These are phyloP conservation scores for Clarias batrachus DNA, from an alignment of 2,113 vertebrate species.

Conservation along the genomic window DNA sequence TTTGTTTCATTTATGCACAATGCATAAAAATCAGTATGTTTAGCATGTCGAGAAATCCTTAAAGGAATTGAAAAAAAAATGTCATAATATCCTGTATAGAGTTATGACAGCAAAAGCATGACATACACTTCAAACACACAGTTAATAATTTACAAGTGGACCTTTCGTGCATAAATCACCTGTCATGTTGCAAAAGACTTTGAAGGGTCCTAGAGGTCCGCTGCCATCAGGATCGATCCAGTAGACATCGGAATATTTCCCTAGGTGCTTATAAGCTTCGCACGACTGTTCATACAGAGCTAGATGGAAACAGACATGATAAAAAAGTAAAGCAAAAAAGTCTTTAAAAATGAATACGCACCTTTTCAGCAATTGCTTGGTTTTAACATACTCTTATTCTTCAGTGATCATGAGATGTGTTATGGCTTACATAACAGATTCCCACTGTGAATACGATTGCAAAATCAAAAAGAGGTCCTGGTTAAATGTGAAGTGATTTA, in stretches of 20 bases:
- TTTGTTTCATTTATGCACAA: background rate
- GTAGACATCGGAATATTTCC: conserved; percentile 88
- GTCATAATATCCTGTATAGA: background rate
- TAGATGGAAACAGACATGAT: conserved; percentile 54
- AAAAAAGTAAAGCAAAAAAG: background rate
- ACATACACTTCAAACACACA: background rate
- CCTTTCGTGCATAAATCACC: conserved; percentile 72
- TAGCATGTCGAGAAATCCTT: background rate
- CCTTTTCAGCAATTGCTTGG: background rate
- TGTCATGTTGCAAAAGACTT: conserved; percentile 98
- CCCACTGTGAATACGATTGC: background rate
- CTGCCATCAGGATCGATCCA: conserved; percentile 98
- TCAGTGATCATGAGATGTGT: background rate
- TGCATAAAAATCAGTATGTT: background rate
- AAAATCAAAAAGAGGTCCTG: background rate
- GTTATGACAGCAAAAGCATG: background rate
- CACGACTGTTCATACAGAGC: conserved; percentile 94
- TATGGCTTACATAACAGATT: background rate
- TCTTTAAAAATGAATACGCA: background rate
- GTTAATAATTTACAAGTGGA: background rate
- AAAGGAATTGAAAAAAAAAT: background rate
- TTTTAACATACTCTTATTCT: background rate
- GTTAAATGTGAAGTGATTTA: background rate
- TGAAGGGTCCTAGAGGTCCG: conserved; percentile 87
- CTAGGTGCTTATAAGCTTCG: conserved; percentile 95